Base-by-base conservation (phyloP, 2,888 invertebrate species). In the Nipponacmea schrenckii region DNA sequence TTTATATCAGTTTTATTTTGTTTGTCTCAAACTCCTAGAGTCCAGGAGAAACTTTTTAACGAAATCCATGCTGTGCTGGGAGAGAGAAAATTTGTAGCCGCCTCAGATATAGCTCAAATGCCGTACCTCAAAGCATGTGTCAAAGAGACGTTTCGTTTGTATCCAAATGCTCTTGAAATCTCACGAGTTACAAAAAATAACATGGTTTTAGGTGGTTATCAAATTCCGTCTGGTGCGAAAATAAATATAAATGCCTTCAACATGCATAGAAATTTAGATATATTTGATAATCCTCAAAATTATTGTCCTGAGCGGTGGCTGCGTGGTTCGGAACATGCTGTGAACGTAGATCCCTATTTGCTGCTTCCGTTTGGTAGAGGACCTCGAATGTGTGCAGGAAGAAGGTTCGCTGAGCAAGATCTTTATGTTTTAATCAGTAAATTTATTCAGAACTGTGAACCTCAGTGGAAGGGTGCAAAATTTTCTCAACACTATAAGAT, bases 331-430 rank as follows among this genome's bases (percentile, higher is more conserved):
- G 90, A 94, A 84, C 89, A 85, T 39, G 79, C 79, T n/a, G 79
- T 82, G n/a, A 10, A 39, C 10, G 84, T 88, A n/a, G 89, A 91
- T 79, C 91, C 91, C 0, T 91, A 89, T 77, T 80, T 91, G 2
- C 83, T 91, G 62, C 88, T 88, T 4, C 91, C 91, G 5, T 91
- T 91, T 83, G 90, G 91, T 7, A 88, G 90, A 77, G 91, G 91
- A 2, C 89, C 91, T 0, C 79, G 91, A 75, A 91, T 91, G 87
- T 91, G 91, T 86, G 90, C 90, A 72, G 86, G 96, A 0, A 90
- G 95, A 71, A 91, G 96, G 77, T 96, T 96, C 87, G 96, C 96
- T 12, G 96, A 96, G 85, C 91, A 96, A 74, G 96, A 96, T 90
- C 94, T 96, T 90, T 92, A 93, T 65, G 81, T 87, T n/a, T 75